Evolutionary conservation across 1,140 invertebrate genomes (phyloP).

Genomic region (Marisa cornuarietis): DNA sequence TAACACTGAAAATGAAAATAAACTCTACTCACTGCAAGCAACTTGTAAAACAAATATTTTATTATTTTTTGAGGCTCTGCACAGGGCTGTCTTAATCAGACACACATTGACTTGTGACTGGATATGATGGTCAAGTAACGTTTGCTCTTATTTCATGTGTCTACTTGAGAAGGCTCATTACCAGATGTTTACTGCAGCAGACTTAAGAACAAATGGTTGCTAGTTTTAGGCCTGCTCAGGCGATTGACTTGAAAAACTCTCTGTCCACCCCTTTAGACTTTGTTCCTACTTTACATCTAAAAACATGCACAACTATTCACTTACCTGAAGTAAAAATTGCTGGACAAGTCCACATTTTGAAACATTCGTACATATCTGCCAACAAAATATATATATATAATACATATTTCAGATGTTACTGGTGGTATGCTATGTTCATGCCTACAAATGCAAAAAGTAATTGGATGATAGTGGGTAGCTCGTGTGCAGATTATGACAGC

Average conservation of each 20-base stretch:
- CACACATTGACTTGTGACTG: background rate
- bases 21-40: background rate
- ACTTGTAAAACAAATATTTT: background rate
- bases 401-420: background rate
- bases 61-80: background rate
- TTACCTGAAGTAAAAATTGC: slow-evolving; percentile 96
- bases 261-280: too few relatives aligned
- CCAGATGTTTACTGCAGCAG: too few relatives aligned
- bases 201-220: too few relatives aligned
- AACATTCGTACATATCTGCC: slow-evolving; percentile 82
- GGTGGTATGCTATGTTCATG: too few relatives aligned
- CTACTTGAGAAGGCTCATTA: too few relatives aligned
- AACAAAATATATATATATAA: slow-evolving; percentile 21
- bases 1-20: background rate
- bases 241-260: too few relatives aligned
- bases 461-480: too few relatives aligned
- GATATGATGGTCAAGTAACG: too few relatives aligned
- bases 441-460: too few relatives aligned
- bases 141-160: too few relatives aligned
- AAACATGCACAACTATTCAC: background rate
- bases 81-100: background rate
- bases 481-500: too few relatives aligned
- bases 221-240: too few relatives aligned
- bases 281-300: background rate
- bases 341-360: slow-evolving; percentile 93